Evolutionary conservation across 2,888 invertebrate species (phyloP), one percentile per base, ranked within the genome.

Genomic region (Cantharis rustica): DNA sequence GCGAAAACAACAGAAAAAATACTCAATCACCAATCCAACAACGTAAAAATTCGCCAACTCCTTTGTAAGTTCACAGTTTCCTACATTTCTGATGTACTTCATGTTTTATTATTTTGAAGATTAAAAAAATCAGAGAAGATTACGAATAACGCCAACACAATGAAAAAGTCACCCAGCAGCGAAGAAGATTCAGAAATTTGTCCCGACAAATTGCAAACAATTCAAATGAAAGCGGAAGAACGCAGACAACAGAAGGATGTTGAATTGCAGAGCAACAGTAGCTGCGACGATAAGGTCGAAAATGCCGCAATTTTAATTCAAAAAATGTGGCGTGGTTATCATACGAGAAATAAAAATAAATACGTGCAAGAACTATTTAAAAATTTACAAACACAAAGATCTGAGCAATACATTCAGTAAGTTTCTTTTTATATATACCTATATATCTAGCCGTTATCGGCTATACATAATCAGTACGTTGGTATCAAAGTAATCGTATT

Each of bases 301-400:
- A 83, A 85, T 81, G 92, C 96, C 0, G 96, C 95, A 0, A 91
- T 95, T 31, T 93, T 93, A 23, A 96, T 96, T 84, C 96, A 96
- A 88, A 94, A 93, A 87, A 92, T 94, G 88, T 96, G 96, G 96
- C 89, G 96, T 20, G 96, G 96, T 0, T 96, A 95, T 87, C 91
- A 93, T 68, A 93, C 95, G 61, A 90, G 96, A 82, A 95, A 95
- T 83, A 88, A 93, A 11, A 92, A 94, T 83, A 92, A 91, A 84
- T 92, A 92, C 80, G 92, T 94, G 0, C 89, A 92, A 80, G 90
- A 92, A 76, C 86, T 91, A 78, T 88, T 91, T 77, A 91, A 94
- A 82, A 93, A 93, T 26, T 91, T 96, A 68, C 93, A 95, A 84
- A 93, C 93, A 79, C 93, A 93, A 78, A 90, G 96, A 81, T 94